Evolutionary conservation across 2,113 vertebrate species (phyloP).

Genomic region (Crypturellus undulatus): DNA sequence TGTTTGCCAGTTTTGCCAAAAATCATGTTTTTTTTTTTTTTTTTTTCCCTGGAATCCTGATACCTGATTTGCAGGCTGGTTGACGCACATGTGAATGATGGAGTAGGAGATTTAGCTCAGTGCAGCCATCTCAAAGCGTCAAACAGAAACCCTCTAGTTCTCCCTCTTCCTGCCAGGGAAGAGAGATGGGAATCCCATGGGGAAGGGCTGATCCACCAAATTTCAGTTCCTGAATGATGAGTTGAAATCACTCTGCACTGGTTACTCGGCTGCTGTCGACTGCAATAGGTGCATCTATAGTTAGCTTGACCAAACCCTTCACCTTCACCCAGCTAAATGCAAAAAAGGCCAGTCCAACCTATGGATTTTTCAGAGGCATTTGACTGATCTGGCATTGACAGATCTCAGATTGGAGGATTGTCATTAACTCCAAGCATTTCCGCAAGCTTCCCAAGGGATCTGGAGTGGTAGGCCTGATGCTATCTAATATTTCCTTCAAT

Average conservation of each 20-base stretch:
- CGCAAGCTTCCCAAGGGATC: neutral
- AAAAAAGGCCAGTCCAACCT: neutral
- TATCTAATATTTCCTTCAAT: neutral
- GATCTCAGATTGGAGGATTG: neutral
- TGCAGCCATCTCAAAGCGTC: neutral
- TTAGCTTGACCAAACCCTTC: neutral
- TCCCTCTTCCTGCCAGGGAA: neutral
- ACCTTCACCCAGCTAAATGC: neutral
- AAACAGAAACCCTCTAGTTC: rapidly evolving
- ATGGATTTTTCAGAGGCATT: neutral
- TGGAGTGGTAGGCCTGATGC: neutral
- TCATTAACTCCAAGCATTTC: neutral
- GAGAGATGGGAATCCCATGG: neutral
- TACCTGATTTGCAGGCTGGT: neutral
- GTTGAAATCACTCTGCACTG: neutral
- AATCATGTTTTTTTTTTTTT: neutral
- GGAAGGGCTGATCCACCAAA: neutral
- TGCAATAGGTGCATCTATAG: neutral
- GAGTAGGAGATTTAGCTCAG: neutral
- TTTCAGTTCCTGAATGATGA: neutral
- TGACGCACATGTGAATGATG: neutral
- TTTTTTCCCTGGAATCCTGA: neutral
- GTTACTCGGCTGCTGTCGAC: neutral
- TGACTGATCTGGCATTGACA: rapidly evolving
- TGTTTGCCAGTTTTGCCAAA: neutral